Percentiles rank a stretch among this genome's conserved stretches.
phyloP scores from a whole-genome alignment of 30 jellyfish, hydroid and myxozoan genomes.

The Cassiopea xamachana region DNA sequence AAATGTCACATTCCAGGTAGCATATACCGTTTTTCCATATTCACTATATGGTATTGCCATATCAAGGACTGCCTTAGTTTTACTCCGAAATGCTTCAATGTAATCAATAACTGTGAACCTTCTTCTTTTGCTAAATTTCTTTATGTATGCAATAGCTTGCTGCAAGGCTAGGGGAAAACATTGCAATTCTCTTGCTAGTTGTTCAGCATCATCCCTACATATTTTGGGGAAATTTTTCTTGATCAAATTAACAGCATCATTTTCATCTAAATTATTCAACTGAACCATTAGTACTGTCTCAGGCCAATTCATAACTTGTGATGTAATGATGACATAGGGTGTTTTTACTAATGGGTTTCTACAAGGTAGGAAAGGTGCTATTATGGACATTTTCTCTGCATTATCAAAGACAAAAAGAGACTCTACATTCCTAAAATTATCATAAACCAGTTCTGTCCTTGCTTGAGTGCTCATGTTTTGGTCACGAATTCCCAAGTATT shows the following conservation, averaged over 20 bases:
- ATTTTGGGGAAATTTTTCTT: conserved; percentile 3
- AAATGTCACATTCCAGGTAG: conserved; percentile 67
- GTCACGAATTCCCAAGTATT: conserved; percentile 35
- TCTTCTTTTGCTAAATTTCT: conserved; percentile 21
- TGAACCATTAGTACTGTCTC: conserved; percentile 9
- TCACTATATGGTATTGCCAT: conserved; percentile 25
- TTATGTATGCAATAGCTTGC: conserved; percentile 77
- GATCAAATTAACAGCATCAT: conserved; percentile 53
- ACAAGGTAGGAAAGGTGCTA: conserved; percentile 34
- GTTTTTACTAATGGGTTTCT: conserved; percentile 15
- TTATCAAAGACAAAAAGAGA: conserved; percentile 69
- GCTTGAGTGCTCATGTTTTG: background rate
- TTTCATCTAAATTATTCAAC: conserved; percentile 26
- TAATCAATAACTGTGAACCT: conserved; percentile 44
- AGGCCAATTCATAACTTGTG: conserved; percentile 67
- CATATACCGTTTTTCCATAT: conserved; percentile 53
- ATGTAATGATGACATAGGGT: conserved; percentile 59
- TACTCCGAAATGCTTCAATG: conserved; percentile 33
- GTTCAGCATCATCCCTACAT: conserved; percentile 23
- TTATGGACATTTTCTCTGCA: conserved; percentile 41
- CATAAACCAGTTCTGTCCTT: conserved; percentile 45
- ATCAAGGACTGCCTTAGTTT: conserved; percentile 29
- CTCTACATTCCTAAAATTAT: conserved; percentile 24
- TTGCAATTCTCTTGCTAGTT: conserved; percentile 32
- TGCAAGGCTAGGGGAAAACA: conserved; percentile 75